Evolutionary conservation across 2,888 invertebrate species (phyloP), one percentile per base, ranked within the genome.

Genomic region (Chorisops tibialis): DNA sequence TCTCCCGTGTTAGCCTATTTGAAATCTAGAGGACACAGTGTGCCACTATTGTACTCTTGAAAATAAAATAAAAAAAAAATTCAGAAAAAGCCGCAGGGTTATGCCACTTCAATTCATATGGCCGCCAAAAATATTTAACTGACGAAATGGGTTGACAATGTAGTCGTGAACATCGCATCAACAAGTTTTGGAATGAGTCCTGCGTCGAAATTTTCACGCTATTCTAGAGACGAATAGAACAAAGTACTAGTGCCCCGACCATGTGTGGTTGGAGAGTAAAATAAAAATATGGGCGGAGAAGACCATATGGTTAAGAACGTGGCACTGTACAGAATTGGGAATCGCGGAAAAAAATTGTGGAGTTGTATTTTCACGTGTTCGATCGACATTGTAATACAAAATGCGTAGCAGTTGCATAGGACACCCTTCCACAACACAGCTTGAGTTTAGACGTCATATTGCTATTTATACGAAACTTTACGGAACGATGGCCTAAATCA

Each of bases 71-170:
- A 61, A 43, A 63, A 52, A 9, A 35, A 45, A 14, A 21, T 60
- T 19, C 51, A 63, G 48, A 63, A 65, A 39, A 45, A 63, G 37
- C 16, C 48, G 19, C 62, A 66, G 22, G 64, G 67, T n/a, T 38
- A 41, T 3, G 52, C 35, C 38, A 61, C 48, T 22, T 62, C 51
- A 24, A 43, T 12, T 2, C 60, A 61, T 47, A 59, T 61, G 30
- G 62, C 51, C 48, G 61, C 61, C 50, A 61, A 60, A 41, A 66
- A 63, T n/a, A 66, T 70, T 41, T 12, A 67, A 50, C 39, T 67
- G 30, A 65, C 65, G 16, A 65, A 66, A 56, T 74, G 68, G 70
- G 63, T 68, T 60, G 71, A 73, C 51, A 73, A 72, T 60, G 63
- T 63, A 52, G 67, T 70, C 19, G 71, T 73, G 41, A 67, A 69